These are phyloP conservation scores for Sterrhoptilus dennistouni DNA, from an alignment of 2,113 vertebrate genomes.

Conservation along the genomic window DNA sequence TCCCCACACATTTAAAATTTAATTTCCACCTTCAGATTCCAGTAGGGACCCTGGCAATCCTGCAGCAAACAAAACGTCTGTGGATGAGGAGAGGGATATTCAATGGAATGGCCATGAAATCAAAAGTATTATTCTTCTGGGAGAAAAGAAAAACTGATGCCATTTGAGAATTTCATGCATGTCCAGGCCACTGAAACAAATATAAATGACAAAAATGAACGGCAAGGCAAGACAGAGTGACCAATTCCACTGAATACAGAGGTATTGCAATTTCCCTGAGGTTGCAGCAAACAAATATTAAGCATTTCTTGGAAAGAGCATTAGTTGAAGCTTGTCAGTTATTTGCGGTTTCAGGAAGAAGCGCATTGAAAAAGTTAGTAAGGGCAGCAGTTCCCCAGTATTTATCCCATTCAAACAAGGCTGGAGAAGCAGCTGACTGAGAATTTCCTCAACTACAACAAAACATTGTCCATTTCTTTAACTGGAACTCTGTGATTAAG, in stretches of 20 bases:
- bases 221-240: constrained; percentile 74
- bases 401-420: neutral
- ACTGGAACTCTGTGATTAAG: neutral
- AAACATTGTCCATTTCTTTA: neutral
- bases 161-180: constrained; percentile 74
- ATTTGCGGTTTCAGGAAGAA: neutral
- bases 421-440: neutral
- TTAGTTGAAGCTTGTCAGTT: neutral
- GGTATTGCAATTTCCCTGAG: constrained; percentile 82
- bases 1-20: neutral
- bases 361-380: neutral
- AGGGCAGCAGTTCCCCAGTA: neutral
- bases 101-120: constrained; percentile 86
- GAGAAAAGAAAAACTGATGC: constrained; percentile 59
- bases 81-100: constrained; percentile 71
- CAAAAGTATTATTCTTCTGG: constrained; percentile 50
- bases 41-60: neutral
- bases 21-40: neutral
- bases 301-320: constrained; percentile 29
- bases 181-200: constrained; percentile 76
- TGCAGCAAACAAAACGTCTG: constrained; percentile 46
- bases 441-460: neutral
- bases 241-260: constrained; percentile 80
- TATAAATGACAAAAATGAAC: constrained; percentile 81
- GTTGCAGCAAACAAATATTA: constrained; percentile 80